Base-by-base conservation (phyloP, 2,888 invertebrate genomes). In the Stratiomys singularior region DNA sequence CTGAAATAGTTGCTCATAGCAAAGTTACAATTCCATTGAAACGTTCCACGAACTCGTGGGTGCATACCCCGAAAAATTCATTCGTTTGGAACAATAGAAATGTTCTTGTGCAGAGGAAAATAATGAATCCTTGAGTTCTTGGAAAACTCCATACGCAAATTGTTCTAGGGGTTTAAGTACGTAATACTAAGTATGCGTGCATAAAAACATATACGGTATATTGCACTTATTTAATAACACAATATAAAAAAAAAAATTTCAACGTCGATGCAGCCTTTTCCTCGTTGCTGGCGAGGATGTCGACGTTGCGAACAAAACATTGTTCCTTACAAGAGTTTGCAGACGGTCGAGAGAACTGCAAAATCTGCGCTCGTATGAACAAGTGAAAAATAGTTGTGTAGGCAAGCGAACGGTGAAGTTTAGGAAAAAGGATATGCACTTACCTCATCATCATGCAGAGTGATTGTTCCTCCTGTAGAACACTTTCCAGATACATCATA, bases 401-500 rank as follows among this genome's bases (percentile, higher is more conserved):
- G 15, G 52, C 18, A 15, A 52, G 52, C 15, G 52, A 37, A 37
- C 3, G 15, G 52, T n/a, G 2, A 13, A 52, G 52, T 52, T 52
- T 52, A 52, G 52, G 52, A 18, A 52, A 28, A 1, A 71, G 56
- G 23, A 71, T 56, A 56, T 63, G 46, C 77, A 84, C 85, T 82
- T 88, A 91, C 91, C 98, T 92, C 93, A 98, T 96, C 94, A 98
- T 98, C 93, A 98, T 96, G 89, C 96, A 96, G 80, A 98, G 91
- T 67, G 95, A 93, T 81, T 95, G 91, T 85, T 97, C 97, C 87
- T 98, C 97, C 88, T 97, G 97, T 82, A 98, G 91, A 81, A 98
- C 95, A 85, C 96, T 96, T 88, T 98, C 98, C 86, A 98, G 91
- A 90, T 97, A 98, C 95, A 98, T 98, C 98, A 98, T 98, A 91